Evolutionary conservation across 2,888 invertebrate species (phyloP), one percentile per base, ranked within the genome.

Genomic region (Alitta virens): DNA sequence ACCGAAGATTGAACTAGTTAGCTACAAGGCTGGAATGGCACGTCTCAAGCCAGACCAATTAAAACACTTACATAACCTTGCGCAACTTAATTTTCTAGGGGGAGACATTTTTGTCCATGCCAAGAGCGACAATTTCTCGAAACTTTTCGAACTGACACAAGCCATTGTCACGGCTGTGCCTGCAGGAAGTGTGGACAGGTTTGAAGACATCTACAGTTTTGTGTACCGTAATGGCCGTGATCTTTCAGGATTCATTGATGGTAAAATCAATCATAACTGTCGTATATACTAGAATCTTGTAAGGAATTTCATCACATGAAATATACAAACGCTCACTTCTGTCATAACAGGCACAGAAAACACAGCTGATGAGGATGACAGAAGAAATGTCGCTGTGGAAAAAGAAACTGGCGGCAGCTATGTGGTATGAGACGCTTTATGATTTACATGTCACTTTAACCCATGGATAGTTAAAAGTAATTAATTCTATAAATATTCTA

Each of bases 31-130:
- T n/a, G n/a, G n/a, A n/a, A n/a, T n/a, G n/a, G n/a, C n/a, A n/a
- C n/a, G n/a, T n/a, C n/a, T n/a, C 33, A 33, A 7, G 33, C 33
- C 33, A 33, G 12, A 33, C 33, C 5, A 33, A 5, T 33, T 33
- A 5, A 33, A 12, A 33, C 33, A n/a, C n/a, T n/a, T n/a, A n/a
- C 33, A 33, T 33, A 33, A 33, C 12, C 12, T 33, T 12, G 12
- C 33, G 12, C 12, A 5, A 33, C 33, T 12, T 12, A 7, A 33
- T 33, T 33, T 33, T 33, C 33, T n/a, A 80, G 81, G 76, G 63
- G 81, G 81, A 14, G 81, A 81, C 68, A 72, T 81, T 18, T 81
- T 81, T 57, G 68, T 81, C 54, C 81, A 81, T 68, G 81, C 81
- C 56, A 81, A 81, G 68, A 75, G 74, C 53, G 73, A 81, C 71